Base-by-base conservation (phyloP, 2,113 vertebrate species). In the Ceyx cyanopectus region DNA sequence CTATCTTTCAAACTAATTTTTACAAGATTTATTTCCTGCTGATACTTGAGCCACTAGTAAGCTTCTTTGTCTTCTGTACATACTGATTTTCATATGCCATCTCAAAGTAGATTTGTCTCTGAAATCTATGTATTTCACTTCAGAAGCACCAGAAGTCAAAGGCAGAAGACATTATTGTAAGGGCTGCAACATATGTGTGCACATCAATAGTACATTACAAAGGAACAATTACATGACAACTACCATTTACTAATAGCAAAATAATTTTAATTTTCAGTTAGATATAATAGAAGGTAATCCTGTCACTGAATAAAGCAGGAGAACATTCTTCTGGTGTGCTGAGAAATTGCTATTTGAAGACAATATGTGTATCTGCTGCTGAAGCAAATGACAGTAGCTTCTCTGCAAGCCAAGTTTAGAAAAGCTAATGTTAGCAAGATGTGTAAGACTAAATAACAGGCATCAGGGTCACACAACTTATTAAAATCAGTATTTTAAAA, bases 401-500 rank as follows among this genome's bases (percentile, higher is more conserved):
- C 79, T 85, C 88, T 63, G 63, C 61, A 92, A n/a, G 61, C 93
- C 89, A 92, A 84, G 94, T 92, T 53, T 81, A 41, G 83, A 96
- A 97, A 95, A 95, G 92, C 85, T 95, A 95, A 92, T 95, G 90
- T 56, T 93, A 87, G 74, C 89, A 96, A 93, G 85, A 97, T 81
- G 90, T 81, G 68, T 66, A 94, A 95, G 91, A 96, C 94, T 90
- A 97, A 97, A 97, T 89, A 97, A 96, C 90, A 92, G 61, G 70
- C 57, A 92, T 23, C 81, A 85, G 90, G 90, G 95, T 97, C 96
- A 81, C 20, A 2, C 93, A 97, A 95, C 91, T 93, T 97, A 96
- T 97, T 97, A 96, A 97, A 97, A 96, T 93, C 76, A 95, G 93
- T 95, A 92, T 95, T 97, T 97, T 93, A 41, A 97, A 97, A 98